phyloP scores from a whole-genome alignment of 2,113 vertebrate species.

The Oxyura jamaicensis region DNA sequence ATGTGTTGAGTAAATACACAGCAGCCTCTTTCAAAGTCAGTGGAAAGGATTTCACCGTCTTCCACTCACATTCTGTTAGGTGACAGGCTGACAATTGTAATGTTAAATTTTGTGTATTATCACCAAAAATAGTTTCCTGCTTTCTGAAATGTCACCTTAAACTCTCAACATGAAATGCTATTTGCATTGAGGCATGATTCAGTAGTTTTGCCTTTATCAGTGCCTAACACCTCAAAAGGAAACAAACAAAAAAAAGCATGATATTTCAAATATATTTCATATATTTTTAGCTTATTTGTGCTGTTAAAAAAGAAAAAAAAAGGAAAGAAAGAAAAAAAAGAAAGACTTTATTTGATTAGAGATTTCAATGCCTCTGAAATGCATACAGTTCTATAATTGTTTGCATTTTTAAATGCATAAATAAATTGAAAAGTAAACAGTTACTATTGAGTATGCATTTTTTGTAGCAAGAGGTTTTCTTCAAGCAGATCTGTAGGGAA shows the following conservation, averaged over 20 bases:
- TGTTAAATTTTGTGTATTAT: not conserved
- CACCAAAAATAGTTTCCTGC: not conserved
- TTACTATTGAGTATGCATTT: not conserved
- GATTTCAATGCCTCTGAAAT: not conserved
- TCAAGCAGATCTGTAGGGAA: not conserved
- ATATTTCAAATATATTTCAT: not conserved
- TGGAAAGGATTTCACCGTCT: not conserved
- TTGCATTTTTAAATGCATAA: not conserved
- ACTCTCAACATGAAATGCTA: not conserved
- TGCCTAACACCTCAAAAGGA: not conserved
- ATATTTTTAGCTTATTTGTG: not conserved
- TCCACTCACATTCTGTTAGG: not conserved
- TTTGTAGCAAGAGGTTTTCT: not conserved
- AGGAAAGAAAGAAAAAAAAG: not conserved
- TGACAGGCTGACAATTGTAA: not conserved
- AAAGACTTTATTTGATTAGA: not conserved
- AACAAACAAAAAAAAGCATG: accelerated
- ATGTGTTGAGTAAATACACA: not conserved
- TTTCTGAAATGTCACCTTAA: not conserved
- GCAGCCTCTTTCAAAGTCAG: not conserved
- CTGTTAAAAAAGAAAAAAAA: not conserved
- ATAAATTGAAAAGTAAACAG: not conserved
- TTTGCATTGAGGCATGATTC: not conserved
- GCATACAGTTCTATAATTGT: not conserved
- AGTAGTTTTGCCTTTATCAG: not conserved